phyloP scores from a whole-genome alignment of 2,113 vertebrate genomes.

The Eurypyga helias region DNA sequence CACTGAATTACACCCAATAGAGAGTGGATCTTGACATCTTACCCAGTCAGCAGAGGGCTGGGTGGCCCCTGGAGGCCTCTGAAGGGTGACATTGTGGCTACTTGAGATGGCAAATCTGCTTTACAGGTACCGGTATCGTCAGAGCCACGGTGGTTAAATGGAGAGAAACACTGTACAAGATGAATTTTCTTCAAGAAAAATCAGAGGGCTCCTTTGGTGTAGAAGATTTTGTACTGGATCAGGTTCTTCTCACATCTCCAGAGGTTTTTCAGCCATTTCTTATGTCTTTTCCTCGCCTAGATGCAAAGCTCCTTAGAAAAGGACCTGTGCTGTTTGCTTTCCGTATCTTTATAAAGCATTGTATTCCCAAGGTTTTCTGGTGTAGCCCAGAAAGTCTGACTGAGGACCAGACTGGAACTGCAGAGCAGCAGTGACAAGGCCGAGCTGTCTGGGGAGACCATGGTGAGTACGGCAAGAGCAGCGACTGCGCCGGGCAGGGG shows the following conservation, averaged over 20 bases:
- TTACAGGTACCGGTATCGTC: not conserved
- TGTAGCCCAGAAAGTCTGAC: not conserved
- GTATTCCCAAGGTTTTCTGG: not conserved
- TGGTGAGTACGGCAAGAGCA: rapidly evolving
- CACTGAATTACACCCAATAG: not conserved
- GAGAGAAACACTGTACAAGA: not conserved
- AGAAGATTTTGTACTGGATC: not conserved
- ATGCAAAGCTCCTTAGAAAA: not conserved
- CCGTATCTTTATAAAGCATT: not conserved
- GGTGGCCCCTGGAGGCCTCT: not conserved
- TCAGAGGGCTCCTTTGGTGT: not conserved
- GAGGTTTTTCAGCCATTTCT: not conserved
- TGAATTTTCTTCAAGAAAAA: not conserved
- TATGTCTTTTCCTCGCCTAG: not conserved
- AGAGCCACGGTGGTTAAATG: rapidly evolving
- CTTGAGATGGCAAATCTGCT: rapidly evolving
- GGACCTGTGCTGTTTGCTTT: not conserved
- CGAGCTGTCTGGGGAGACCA: not conserved
- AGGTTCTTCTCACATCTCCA: not conserved
- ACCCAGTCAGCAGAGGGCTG: rapidly evolving
- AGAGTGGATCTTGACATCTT: not conserved
- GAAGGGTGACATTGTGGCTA: not conserved
- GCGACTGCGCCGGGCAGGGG: rapidly evolving
- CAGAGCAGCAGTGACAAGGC: not conserved
- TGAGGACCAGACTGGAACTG: not conserved